Base-by-base conservation (phyloP, 2,888 invertebrate species). In the Hoplodrina blanda region DNA sequence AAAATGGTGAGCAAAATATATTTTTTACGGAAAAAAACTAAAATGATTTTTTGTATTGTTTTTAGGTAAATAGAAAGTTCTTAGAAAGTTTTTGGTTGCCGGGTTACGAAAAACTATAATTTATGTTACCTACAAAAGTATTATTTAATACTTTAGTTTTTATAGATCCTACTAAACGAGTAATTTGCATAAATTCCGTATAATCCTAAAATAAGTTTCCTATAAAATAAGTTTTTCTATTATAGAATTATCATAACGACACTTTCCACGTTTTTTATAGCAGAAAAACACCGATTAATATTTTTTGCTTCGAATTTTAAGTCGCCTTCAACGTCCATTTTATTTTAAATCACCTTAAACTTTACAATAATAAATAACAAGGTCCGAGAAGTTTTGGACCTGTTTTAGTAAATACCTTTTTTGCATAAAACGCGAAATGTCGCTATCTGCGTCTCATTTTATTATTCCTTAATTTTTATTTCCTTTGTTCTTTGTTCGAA, bases 1-100 rank as follows among this genome's bases (percentile, higher is more conserved):
- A 94, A 91, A 91, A 95, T 95, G 95, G 95, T 95, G 64, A 93
- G 94, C 25, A 30, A 67, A 37, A 53, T 17, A 37, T 53, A 19
- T 30, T 50, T 66, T 62, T 64, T 5, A 33, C 2, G 0, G 0
- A 33, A 55, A 30, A 68, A 65, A 25, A 20, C n/a, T 8, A 6
- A 8, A 11, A 2, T 30, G 17, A 0, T 10, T 62, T 63, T 49
- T 30, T 60, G 8, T 20, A 56, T 25, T 52, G 20, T 55, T 81
- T 44, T 60, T 44, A 33, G 44, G n/a, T 68, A 62, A 84, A 64
- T 78, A 78, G 83, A 83, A 83, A 84, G 83, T 84, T 80, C 75
- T 64, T 78, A 75, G 78, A 84, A 79, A 82, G 85, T 78, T 63
- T 49, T 19, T 10, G 49, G n/a, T 50, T 63, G 50, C 54, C 57